Conservation (phyloP, 2,113 vertebrate genomes). For the Prolemur simus region DNA sequence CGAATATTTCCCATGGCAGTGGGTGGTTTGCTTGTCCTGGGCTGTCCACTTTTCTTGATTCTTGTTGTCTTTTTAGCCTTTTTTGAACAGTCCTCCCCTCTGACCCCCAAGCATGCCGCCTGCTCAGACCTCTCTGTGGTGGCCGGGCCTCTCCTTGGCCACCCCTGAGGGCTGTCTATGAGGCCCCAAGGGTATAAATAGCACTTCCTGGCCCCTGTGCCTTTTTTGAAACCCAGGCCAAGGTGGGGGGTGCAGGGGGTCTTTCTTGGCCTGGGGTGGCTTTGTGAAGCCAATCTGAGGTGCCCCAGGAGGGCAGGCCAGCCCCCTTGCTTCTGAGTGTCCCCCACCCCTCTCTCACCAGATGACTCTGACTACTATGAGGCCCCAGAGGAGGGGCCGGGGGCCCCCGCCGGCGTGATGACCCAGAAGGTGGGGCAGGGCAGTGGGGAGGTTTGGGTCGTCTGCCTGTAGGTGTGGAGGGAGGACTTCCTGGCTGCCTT, state of each 20-base stretch:
- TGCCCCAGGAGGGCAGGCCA: neutral
- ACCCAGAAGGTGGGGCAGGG: constrained; percentile 71
- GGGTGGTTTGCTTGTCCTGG: neutral
- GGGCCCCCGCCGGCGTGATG: constrained; percentile 65
- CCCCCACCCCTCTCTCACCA: neutral
- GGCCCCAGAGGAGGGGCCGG: constrained; percentile 56
- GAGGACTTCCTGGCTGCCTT: neutral
- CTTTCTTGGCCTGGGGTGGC: neutral
- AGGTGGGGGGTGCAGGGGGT: neutral
- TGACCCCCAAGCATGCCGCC: neutral
- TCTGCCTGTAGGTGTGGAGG: neutral
- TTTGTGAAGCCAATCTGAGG: neutral
- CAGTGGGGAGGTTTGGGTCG: neutral
- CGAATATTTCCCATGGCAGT: neutral
- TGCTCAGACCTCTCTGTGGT: constrained; percentile 36
- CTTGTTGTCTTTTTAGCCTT: neutral
- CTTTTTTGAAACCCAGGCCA: constrained; percentile 16
- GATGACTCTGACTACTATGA: constrained; percentile 80
- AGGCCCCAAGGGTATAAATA: constrained; percentile 52
- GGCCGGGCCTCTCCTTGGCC: neutral
- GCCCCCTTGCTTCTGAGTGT: neutral
- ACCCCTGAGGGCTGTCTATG: neutral
- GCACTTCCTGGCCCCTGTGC: constrained; percentile 58
- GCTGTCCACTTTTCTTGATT: neutral
- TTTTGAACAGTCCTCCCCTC: neutral